phyloP scores from a whole-genome alignment of 2,797 vertebrate species.

The Chaetophractus vellerosus region DNA sequence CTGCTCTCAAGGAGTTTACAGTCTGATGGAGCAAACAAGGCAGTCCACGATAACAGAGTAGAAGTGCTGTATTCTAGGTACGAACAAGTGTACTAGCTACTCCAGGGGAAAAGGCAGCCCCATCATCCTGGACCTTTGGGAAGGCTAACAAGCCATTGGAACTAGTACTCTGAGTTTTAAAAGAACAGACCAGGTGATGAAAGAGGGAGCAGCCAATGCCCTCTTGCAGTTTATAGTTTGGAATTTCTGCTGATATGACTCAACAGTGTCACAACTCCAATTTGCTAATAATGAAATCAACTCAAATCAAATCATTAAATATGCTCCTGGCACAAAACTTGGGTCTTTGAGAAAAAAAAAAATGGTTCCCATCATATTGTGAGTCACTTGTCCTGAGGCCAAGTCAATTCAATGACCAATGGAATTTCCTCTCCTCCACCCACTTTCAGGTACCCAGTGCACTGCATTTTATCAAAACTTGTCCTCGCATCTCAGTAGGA shows the following conservation, averaged over 20 bases:
- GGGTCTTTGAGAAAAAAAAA: neutral
- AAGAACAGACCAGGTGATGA: constrained; percentile 4
- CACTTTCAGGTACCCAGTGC: neutral
- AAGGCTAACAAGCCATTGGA: neutral
- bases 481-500: neutral
- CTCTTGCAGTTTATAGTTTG: neutral
- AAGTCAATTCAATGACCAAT: neutral
- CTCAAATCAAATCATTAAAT: constrained; percentile 27
- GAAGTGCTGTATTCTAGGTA: neutral
- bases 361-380: neutral
- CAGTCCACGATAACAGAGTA: neutral
- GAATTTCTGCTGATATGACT: constrained; percentile 22
- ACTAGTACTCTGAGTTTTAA: neutral
- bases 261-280: neutral
- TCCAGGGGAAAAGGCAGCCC: too few relatives aligned
- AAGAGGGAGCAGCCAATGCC: neutral
- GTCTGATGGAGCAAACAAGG: neutral
- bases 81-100: neutral
- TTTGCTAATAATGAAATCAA: constrained; percentile 28
- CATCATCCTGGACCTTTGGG: neutral
- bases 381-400: neutral
- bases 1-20: neutral
- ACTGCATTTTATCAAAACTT: neutral
- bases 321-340: constrained; percentile 36
- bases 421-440: neutral